Base-by-base conservation (phyloP, 1,140 invertebrate species). In the Microplitis mediator region DNA sequence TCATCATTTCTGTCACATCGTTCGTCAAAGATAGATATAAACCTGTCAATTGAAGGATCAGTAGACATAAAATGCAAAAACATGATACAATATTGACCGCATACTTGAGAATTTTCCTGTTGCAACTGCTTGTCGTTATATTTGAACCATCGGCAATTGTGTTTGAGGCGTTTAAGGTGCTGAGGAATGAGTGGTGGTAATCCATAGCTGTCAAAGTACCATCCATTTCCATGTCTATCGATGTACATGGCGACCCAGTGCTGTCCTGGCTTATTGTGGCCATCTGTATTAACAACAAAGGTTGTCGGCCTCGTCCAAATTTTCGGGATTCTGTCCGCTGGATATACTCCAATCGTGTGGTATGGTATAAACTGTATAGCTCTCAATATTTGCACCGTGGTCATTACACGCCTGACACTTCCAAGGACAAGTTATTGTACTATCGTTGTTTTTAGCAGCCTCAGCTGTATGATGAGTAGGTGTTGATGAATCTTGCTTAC, bases 191-290 rank as follows among this genome's bases (percentile, higher is more conserved):
- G n/a, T n/a, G n/a, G n/a, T n/a, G n/a, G n/a, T n/a, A n/a, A n/a
- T n/a, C n/a, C n/a, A n/a, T n/a, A n/a, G n/a, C n/a, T n/a, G n/a
- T n/a, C n/a, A n/a, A n/a, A n/a, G n/a, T n/a, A n/a, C n/a, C n/a
- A n/a, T n/a, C n/a, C n/a, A n/a, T n/a, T n/a, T n/a, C n/a, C n/a
- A n/a, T n/a, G n/a, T n/a, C n/a, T n/a, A n/a, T n/a, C n/a, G n/a
- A n/a, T n/a, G n/a, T n/a, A n/a, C n/a, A n/a, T n/a, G n/a, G 11
- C 39, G 23, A 75, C 56, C 71, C 74, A 73, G 56, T 75, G 71
- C 31, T 65, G n/a, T 51, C 75, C 75, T 3, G 75, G 52, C n/a
- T 63, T 4, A 3, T 4, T 63, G 34, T 63, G 34, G 61, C 36
- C 61, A 63, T 63, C 3, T 23, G 61, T 63, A 16, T 63, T 63